Base-by-base conservation (phyloP, 2,888 invertebrate genomes). In the Athalia circularis region DNA sequence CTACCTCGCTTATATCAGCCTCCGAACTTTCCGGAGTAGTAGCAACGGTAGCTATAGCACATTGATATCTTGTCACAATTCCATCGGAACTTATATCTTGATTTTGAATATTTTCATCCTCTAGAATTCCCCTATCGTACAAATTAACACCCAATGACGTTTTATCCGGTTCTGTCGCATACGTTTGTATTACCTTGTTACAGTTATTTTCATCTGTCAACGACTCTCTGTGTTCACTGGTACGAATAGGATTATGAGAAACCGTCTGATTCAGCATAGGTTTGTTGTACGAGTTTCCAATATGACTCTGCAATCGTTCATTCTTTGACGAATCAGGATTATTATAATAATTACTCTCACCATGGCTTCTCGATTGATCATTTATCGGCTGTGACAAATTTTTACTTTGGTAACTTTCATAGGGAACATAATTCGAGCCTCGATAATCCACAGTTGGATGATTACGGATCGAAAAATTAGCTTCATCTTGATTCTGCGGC, bases 71-170 rank as follows among this genome's bases (percentile, higher is more conserved):
- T 5, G 90, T 90, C 0, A 90, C 87, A 0, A 90, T 82, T 0
- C 89, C 89, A 0, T 88, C 88, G 0, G 87, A 81, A 13, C 88
- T 87, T 70, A 90, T 88, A 48, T 90, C 89, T 76, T 90, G 90
- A 76, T 90, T 90, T 67, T 87, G 82, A 7, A 89, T 89, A 52
- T 88, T 85, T 57, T 85, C 83, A 48, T 86, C 87, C 8, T 57
- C 72, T 47, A 72, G 8, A 8, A 72, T 45, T 57, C 47, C 45
- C 6, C 45, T 47, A 11, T 15, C 65, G 47, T 65, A 77, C 1
- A 65, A 11, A 3, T 65, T 59, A 15, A 47, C 15, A 15, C 11
- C 47, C 45, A 47, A 47, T n/a, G 62, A 11, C 48, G 75, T 29
- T 75, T 47, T 15, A 15, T 64, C 75, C 62, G 62, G 29, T 6